Evolutionary conservation across 2,888 invertebrate species (phyloP).

Genomic region (Troglohyphantes excavatus): DNA sequence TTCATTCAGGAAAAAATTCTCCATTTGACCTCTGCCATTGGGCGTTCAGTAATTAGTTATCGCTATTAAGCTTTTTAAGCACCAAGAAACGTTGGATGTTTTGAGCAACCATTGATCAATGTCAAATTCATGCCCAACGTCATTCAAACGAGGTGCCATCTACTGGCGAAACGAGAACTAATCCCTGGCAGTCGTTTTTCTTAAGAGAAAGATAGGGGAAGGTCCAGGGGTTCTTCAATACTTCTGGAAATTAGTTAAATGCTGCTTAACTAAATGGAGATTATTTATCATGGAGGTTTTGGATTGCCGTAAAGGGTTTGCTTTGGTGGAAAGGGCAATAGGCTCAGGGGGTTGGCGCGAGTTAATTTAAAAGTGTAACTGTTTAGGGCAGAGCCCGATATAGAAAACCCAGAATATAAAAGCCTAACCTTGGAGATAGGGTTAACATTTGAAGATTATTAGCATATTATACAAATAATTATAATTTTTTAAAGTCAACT

Average conservation of each 20-base stretch:
- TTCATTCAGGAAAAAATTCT: constrained; percentile 62
- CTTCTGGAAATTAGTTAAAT: neutral
- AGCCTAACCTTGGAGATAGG: no score
- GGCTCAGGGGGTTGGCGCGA: no score
- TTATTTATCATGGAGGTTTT: neutral
- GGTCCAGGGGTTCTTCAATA: neutral
- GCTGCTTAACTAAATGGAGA: neutral
- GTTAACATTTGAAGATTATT: no score
- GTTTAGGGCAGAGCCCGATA: no score
- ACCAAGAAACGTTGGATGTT: constrained; percentile 59
- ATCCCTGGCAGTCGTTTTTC: neutral
- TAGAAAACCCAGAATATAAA: no score
- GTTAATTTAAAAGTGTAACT: neutral
- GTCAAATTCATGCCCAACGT: constrained; percentile 64
- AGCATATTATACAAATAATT: no score
- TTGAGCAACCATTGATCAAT: constrained; percentile 67
- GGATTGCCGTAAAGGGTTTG: neutral
- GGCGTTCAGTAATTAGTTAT: constrained; percentile 77
- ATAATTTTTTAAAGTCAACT: no score
- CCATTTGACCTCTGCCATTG: constrained; percentile 75
- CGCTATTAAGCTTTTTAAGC: constrained; percentile 70
- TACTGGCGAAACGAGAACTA: constrained; percentile 43
- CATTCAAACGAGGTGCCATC: constrained; percentile 44
- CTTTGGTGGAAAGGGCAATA: neutral
- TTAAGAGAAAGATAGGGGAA: neutral